Percentiles rank a stretch among this genome's conserved stretches.
Conservation (phyloP, 2,888 invertebrate species). For the Lycocerus yunnanus region DNA sequence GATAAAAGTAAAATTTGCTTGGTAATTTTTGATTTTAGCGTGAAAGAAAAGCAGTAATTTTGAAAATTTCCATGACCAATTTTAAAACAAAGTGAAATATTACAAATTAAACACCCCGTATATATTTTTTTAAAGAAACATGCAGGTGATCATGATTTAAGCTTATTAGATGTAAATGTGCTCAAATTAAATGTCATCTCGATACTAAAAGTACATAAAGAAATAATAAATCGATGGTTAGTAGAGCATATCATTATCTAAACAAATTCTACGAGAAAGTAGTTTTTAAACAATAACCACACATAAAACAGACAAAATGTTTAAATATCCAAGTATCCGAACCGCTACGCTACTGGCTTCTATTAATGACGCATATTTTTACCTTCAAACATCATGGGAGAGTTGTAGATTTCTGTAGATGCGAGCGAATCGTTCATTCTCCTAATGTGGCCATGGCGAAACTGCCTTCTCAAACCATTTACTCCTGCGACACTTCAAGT, state of each 20-base stretch:
- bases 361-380: constrained; percentile 44
- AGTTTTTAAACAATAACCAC: constrained; percentile 30
- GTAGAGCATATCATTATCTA: constrained; percentile 24
- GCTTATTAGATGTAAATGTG: constrained; percentile 16
- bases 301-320: constrained; percentile 29
- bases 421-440: constrained; percentile 14
- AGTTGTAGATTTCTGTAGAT: constrained; percentile 11
- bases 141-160: constrained; percentile 21
- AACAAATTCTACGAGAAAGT: constrained; percentile 33
- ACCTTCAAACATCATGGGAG: constrained; percentile 42
- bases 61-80: background rate
- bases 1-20: too few relatives aligned
- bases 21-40: background rate
- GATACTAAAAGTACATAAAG: constrained; percentile 24
- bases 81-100: background rate
- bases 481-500: constrained; percentile 50
- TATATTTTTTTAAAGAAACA: background rate
- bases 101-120: background rate
- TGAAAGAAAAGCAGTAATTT: background rate
- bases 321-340: constrained; percentile 36
- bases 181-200: constrained; percentile 20
- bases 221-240: constrained; percentile 21
- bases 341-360: constrained; percentile 45
- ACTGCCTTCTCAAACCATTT: constrained; percentile 35
- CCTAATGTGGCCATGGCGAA: constrained; percentile 29